Evolutionary conservation across 1,140 invertebrate genomes (phyloP).

Genomic region (Contarinia nasturtii): DNA sequence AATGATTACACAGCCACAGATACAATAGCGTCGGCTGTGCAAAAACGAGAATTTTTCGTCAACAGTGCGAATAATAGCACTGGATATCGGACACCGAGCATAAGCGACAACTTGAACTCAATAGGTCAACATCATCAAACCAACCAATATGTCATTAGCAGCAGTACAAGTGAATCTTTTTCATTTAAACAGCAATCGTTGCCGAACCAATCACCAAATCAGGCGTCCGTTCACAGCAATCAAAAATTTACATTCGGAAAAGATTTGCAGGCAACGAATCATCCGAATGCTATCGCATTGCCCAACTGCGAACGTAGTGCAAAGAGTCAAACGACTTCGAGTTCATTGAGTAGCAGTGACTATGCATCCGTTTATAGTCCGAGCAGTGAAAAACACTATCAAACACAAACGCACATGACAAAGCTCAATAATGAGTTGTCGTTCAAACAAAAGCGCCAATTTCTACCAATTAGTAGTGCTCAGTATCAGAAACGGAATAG

Average conservation of each 20-base stretch:
- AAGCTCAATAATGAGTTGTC: background rate
- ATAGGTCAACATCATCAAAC: background rate
- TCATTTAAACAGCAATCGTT: too few relatives aligned
- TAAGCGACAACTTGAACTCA: background rate
- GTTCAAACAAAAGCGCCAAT: background rate
- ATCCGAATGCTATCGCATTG: background rate
- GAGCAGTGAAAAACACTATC: background rate
- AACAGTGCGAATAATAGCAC: too few relatives aligned
- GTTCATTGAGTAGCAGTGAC: conserved; percentile 11
- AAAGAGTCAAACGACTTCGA: conserved; percentile 3
- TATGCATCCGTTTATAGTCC: conserved; percentile 23
- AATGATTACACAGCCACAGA: too few relatives aligned
- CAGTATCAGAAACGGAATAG: too few relatives aligned
- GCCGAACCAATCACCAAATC: too few relatives aligned
- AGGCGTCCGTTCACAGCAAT: background rate
- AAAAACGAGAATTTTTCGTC: too few relatives aligned
- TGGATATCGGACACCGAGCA: too few relatives aligned
- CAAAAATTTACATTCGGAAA: background rate
- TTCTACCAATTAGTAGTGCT: too few relatives aligned
- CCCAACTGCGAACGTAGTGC: conserved; percentile 1
- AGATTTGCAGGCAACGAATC: background rate
- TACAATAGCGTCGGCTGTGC: too few relatives aligned
- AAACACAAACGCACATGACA: too few relatives aligned
- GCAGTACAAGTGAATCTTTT: conserved; percentile 1
- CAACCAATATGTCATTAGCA: background rate